Evolutionary conservation across 2,797 vertebrate genomes (phyloP).

Genomic region (Triplophysa bombifrons): DNA sequence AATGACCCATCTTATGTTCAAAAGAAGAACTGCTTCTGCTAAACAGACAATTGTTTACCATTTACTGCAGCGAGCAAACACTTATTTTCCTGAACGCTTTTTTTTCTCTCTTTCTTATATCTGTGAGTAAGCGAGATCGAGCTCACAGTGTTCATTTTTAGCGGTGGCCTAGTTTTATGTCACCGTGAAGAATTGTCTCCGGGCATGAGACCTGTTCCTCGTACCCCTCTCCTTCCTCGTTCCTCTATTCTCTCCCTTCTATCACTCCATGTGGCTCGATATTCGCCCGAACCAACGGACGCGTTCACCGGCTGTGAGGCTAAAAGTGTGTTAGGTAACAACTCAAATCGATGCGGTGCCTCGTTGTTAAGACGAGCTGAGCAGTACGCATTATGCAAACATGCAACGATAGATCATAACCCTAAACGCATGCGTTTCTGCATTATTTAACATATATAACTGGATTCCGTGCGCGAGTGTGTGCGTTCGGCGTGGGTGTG

Average conservation of each 20-base stretch:
- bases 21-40: background rate
- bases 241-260: background rate
- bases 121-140: conserved; percentile 37
- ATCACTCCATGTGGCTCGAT: conserved; percentile 3
- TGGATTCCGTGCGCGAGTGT: background rate
- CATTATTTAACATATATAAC: conserved; percentile 38
- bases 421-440: conserved; percentile 16
- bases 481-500: conserved; percentile 27
- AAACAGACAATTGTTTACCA: background rate
- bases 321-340: conserved; percentile 6
- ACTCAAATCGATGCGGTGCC: background rate
- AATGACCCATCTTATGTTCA: background rate
- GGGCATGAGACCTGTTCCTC: conserved; percentile 42
- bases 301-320: background rate
- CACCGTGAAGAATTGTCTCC: conserved; percentile 50
- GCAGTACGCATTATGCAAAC: background rate
- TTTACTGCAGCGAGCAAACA: conserved; percentile 15
- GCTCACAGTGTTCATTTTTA: conserved; percentile 50
- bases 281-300: conserved; percentile 21
- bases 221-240: conserved; percentile 29
- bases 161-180: conserved; percentile 53
- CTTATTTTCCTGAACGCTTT: conserved; percentile 36
- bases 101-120: conserved; percentile 5
- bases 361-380: background rate
- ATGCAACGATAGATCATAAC: conserved; percentile 19